Evolutionary conservation across 2,888 invertebrate species (phyloP).

Genomic region (Lissocephala sabroskyi): DNA sequence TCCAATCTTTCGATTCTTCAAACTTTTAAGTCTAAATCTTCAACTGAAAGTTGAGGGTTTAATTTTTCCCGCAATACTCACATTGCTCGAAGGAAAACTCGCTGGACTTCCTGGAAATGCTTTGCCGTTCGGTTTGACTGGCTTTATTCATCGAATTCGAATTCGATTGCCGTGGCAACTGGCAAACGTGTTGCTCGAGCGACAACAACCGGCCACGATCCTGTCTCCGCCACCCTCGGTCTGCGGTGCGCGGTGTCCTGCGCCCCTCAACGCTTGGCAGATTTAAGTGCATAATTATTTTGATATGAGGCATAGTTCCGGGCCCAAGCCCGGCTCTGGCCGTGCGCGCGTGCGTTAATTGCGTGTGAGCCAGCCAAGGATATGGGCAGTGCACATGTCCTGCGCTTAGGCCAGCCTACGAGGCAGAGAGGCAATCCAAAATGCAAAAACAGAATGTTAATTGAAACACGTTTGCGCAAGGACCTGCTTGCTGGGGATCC

Average conservation of each 20-base stretch:
- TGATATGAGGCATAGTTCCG: constrained; percentile 66
- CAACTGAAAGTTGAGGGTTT: too few species aligned
- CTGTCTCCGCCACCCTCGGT: too few species aligned
- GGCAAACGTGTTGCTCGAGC: not conserved
- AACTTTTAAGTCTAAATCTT: too few species aligned
- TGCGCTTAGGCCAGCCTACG: constrained; percentile 17
- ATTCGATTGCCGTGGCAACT: not conserved
- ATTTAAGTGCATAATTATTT: constrained; percentile 64
- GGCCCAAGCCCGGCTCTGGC: constrained; percentile 21
- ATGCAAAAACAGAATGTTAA: constrained; percentile 41
- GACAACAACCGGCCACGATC: not conserved
- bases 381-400: constrained; percentile 22
- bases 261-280: constrained; percentile 46
- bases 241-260: too few species aligned
- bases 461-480: constrained; percentile 55
- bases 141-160: too few species aligned
- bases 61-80: too few species aligned
- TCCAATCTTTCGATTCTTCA: too few species aligned
- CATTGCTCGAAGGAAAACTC: too few species aligned
- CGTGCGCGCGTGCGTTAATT: constrained; percentile 51
- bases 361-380: constrained; percentile 27
- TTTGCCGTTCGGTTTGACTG: too few species aligned
- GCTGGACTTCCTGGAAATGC: too few species aligned
- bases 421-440: constrained; percentile 6
- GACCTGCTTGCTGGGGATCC: constrained; percentile 24